A percentile compares a stretch with the other conserved stretches of the same genome.
phyloP scores from a whole-genome alignment of 2,113 vertebrate genomes.

The Datnioides undecimradiatus region DNA sequence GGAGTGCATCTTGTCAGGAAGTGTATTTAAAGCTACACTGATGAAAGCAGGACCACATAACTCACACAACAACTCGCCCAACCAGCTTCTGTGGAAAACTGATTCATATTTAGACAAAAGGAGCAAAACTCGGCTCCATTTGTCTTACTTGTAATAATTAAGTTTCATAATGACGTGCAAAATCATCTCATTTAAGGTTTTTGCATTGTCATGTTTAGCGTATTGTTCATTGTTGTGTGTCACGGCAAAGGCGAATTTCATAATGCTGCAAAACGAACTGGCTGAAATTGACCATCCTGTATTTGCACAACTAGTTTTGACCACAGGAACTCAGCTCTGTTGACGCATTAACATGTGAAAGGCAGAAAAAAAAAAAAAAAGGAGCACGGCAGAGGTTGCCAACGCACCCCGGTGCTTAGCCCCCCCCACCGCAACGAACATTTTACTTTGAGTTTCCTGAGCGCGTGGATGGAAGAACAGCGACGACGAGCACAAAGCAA shows the following conservation, averaged over 20 bases:
- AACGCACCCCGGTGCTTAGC: background rate
- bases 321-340: background rate
- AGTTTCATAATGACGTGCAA: background rate
- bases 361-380: background rate
- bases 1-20: background rate
- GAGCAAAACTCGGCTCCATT: background rate
- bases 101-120: background rate
- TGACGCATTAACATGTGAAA: background rate
- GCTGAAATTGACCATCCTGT: background rate
- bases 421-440: background rate
- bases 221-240: too few relatives aligned
- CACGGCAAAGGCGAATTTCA: background rate
- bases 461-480: slow-evolving; percentile 7
- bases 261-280: background rate
- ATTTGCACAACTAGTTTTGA: background rate
- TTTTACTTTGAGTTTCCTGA: slow-evolving; percentile 11
- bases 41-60: background rate
- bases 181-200: too few relatives aligned
- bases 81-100: background rate
- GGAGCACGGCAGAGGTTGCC: background rate
- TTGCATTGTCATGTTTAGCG: too few relatives aligned
- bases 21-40: background rate
- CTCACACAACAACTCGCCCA: background rate
- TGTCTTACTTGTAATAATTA: too few relatives aligned
- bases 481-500: slow-evolving; percentile 35